A percentile compares a stretch with the other conserved stretches of the same genome.
Evolutionary conservation across 2,797 vertebrate genomes (phyloP).

Genomic region (Phrynocephalus guinanensis): DNA sequence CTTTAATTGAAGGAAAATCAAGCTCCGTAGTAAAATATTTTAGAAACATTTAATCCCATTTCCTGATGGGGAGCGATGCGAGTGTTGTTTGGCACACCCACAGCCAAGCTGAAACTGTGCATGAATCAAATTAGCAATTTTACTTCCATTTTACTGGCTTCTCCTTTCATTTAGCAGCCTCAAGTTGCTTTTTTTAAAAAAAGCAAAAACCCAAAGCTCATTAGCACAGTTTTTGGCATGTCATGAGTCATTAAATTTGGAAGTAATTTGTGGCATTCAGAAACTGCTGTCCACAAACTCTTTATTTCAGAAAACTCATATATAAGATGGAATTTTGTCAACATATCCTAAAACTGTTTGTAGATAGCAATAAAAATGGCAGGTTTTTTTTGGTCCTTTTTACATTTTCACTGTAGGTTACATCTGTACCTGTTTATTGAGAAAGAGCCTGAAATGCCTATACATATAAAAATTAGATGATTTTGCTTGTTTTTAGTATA

Average conservation of each 20-base stretch:
- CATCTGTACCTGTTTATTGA: constrained; percentile 40
- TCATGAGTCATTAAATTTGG: constrained; percentile 65
- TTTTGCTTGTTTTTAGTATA: not conserved
- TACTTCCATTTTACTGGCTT: constrained; percentile 68
- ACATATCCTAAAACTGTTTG: not conserved
- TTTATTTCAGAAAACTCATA: not conserved
- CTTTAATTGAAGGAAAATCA: constrained; percentile 40
- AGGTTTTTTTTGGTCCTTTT: constrained; percentile 27
- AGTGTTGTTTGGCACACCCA: constrained; percentile 47
- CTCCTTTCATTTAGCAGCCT: constrained; percentile 64
- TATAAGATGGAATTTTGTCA: not conserved
- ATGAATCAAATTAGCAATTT: constrained; percentile 68
- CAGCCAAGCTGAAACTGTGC: constrained; percentile 54
- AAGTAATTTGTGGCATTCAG: constrained; percentile 65
- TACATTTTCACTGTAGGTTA: not conserved
- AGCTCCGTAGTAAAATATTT: constrained; percentile 47
- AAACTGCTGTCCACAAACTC: constrained; percentile 1
- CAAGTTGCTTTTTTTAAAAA: constrained; percentile 64
- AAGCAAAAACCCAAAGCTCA: constrained; percentile 57
- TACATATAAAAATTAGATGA: not conserved
- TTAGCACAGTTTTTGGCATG: constrained; percentile 61
- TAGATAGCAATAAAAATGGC: constrained; percentile 6
- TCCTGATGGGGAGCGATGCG: constrained; percentile 50
- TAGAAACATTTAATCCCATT: constrained; percentile 41
- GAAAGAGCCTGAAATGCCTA: constrained; percentile 15